Conservation (phyloP, 2,888 invertebrate species). For the Serripes groenlandicus region DNA sequence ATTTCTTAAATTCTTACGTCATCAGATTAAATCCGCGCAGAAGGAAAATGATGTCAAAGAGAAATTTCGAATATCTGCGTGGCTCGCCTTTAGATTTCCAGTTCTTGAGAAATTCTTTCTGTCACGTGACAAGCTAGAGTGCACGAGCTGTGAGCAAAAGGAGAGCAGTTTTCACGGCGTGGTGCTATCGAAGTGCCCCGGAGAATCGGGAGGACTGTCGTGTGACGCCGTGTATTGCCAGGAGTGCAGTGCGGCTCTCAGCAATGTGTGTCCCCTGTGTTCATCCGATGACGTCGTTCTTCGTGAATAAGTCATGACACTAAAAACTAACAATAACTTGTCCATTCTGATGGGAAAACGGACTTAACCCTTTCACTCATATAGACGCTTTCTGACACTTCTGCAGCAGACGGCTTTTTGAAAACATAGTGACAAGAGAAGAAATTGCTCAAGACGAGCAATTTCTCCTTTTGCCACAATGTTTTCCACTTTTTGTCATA, state of each 20-base stretch:
- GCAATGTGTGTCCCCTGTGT: conserved; percentile 64
- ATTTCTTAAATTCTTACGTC: conserved; percentile 59
- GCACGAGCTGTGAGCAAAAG: conserved; percentile 60
- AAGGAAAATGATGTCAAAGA: conserved; percentile 62
- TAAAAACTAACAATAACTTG: neutral
- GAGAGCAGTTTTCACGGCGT: conserved; percentile 47
- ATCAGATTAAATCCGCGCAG: conserved; percentile 59
- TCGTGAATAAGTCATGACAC: neutral
- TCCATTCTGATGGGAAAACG: too few relatives aligned
- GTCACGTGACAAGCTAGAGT: too few relatives aligned
- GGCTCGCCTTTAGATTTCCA: conserved; percentile 53
- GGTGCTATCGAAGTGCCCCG: conserved; percentile 44
- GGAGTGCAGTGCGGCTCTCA: conserved; percentile 57
- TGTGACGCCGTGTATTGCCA: conserved; percentile 68
- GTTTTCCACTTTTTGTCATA: too few relatives aligned
- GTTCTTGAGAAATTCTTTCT: too few relatives aligned
- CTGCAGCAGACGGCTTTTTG: too few relatives aligned
- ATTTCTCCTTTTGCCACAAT: too few relatives aligned
- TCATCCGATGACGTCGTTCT: conserved; percentile 31
- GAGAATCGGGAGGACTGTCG: conserved; percentile 38
- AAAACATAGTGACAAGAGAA: too few relatives aligned
- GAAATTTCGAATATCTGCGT: conserved; percentile 54
- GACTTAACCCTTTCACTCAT: too few relatives aligned
- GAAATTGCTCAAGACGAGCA: too few relatives aligned
- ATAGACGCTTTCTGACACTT: too few relatives aligned